Conservation (phyloP, 1,140 invertebrate genomes). For the Rhopalosiphum maidis region DNA sequence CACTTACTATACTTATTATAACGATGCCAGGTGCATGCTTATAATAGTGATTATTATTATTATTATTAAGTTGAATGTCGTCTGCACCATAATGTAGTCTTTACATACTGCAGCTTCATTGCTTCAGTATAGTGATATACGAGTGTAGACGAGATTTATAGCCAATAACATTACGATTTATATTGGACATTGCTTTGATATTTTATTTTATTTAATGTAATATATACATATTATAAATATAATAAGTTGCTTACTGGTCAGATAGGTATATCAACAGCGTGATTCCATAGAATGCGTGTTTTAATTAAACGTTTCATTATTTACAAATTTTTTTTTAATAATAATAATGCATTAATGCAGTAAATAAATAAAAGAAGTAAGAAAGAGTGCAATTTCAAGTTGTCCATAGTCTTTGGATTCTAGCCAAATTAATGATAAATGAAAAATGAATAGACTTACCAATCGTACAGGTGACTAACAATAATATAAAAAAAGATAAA, state of each 20-base stretch:
- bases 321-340: conserved; percentile 4
- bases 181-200: conserved; percentile 46
- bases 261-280: background rate
- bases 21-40: background rate
- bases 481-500: background rate
- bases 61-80: conserved; percentile 16
- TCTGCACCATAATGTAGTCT: background rate
- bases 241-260: background rate
- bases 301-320: conserved; percentile 44
- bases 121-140: conserved; percentile 23
- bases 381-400: conserved; percentile 27
- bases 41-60: background rate
- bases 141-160: conserved; percentile 47
- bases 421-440: conserved; percentile 31
- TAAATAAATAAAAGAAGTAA: conserved; percentile 22
- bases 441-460: background rate
- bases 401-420: background rate
- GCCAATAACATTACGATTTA: conserved; percentile 52
- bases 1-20: background rate
- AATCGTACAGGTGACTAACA: background rate
- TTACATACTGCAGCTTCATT: background rate
- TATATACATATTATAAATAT: conserved; percentile 28
- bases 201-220: conserved; percentile 30
- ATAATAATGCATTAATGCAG: background rate
- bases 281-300: conserved; percentile 26